phyloP scores from a whole-genome alignment of 2,888 invertebrate species.

The Phlogophora meticulosa region DNA sequence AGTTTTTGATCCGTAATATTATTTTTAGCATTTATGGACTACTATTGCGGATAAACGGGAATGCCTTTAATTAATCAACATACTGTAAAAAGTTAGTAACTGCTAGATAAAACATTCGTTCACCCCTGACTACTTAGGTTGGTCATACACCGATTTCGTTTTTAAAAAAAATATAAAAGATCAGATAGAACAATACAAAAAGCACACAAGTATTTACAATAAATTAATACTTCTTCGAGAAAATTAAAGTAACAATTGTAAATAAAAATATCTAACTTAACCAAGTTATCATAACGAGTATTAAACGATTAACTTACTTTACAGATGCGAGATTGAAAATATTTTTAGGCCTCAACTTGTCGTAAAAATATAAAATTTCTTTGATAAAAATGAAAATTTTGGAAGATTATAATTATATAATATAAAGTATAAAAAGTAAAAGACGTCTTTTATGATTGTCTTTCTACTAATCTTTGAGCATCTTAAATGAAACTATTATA shows the following conservation, averaged over 20 bases:
- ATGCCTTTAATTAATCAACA: too few relatives aligned
- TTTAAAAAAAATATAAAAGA: slow-evolving; percentile 46
- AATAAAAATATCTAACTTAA: slow-evolving; percentile 66
- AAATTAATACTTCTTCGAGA: slow-evolving; percentile 69
- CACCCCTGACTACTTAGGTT: slow-evolving; percentile 39
- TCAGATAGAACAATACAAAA: slow-evolving; percentile 59
- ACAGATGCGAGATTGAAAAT: slow-evolving; percentile 49
- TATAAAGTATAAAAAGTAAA: too few relatives aligned
- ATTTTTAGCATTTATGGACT: too few relatives aligned
- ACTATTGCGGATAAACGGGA: too few relatives aligned
- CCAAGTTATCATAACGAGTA: slow-evolving; percentile 64
- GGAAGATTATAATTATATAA: slow-evolving; percentile 1
- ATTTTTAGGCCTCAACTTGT: slow-evolving; percentile 58
- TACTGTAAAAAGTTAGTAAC: slow-evolving; percentile 41
- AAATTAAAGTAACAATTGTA: slow-evolving; percentile 67
- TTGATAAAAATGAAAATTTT: slow-evolving; percentile 16
- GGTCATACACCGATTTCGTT: slow-evolving; percentile 33
- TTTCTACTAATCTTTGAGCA: slow-evolving; percentile 26
- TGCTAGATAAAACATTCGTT: slow-evolving; percentile 39
- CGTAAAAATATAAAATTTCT: not conserved
- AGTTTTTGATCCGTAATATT: too few relatives aligned
- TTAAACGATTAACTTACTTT: slow-evolving; percentile 56
- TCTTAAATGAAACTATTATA: slow-evolving; percentile 30
- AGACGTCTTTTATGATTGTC: slow-evolving; percentile 7
- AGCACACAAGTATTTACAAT: slow-evolving; percentile 65